Conservation (phyloP, 2,113 vertebrate species). For the Alethe castanea region DNA sequence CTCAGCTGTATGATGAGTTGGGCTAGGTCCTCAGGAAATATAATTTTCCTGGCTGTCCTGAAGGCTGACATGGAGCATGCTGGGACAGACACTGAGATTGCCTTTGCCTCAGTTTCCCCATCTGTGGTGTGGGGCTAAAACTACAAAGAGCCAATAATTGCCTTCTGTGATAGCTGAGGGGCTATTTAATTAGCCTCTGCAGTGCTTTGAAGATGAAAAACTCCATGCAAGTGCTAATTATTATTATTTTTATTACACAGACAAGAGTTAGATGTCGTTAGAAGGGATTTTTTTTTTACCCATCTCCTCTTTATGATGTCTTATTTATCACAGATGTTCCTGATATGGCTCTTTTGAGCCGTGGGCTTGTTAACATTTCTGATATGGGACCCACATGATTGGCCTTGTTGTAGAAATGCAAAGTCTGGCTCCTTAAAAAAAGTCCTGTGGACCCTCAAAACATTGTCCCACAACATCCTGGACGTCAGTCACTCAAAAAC, state of each 20-base stretch:
- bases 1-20: neutral
- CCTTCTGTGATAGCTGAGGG: neutral
- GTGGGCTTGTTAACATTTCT: neutral
- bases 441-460: neutral
- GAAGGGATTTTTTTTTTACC: neutral
- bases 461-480: neutral
- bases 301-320: constrained; percentile 36
- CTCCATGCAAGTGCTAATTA: constrained; percentile 65
- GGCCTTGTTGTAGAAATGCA: neutral
- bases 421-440: neutral
- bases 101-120: constrained; percentile 46
- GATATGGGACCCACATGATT: neutral
- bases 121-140: neutral
- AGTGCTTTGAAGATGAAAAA: constrained; percentile 67
- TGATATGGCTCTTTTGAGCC: neutral
- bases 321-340: constrained; percentile 50
- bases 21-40: neutral
- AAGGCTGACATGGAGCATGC: neutral
- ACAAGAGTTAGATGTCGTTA: constrained; percentile 28
- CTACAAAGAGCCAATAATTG: constrained; percentile 54
- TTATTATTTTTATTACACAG: constrained; percentile 53
- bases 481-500: neutral
- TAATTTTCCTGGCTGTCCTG: neutral
- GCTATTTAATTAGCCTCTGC: constrained; percentile 58
- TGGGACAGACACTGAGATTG: neutral